A percentile compares a stretch with the other conserved stretches of the same genome.
phyloP scores from a whole-genome alignment of 2,888 invertebrate genomes.

The Eulithis prunata region DNA sequence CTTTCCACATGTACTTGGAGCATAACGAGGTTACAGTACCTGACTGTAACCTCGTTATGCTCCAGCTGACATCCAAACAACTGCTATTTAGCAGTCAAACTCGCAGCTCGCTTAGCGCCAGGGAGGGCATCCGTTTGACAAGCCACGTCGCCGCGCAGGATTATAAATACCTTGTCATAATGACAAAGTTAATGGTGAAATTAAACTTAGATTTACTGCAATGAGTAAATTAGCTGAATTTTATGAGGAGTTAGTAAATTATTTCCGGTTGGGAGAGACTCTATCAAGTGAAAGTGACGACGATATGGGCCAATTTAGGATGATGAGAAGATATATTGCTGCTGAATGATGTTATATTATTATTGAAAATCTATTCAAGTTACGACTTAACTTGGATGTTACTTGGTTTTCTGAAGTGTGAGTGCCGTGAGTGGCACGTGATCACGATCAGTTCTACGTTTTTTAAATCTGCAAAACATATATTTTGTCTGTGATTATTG shows the following conservation, averaged over 20 bases:
- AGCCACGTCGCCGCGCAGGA: conserved; percentile 48
- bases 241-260: conserved; percentile 34
- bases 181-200: conserved; percentile 51
- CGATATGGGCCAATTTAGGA: conserved; percentile 8
- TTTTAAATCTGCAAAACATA: too few species aligned
- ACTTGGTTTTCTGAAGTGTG: too few species aligned
- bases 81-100: neutral
- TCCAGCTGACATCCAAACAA: neutral
- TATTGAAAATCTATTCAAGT: neutral
- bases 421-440: too few species aligned
- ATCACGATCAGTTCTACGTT: too few species aligned
- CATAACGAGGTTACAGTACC: too few species aligned
- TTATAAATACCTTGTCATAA: conserved; percentile 42
- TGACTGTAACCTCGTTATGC: too few species aligned
- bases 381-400: too few species aligned
- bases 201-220: conserved; percentile 42
- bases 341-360: neutral
- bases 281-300: conserved; percentile 15
- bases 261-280: conserved; percentile 24
- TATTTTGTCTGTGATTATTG: too few species aligned
- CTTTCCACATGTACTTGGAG: neutral
- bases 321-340: neutral
- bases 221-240: conserved; percentile 40
- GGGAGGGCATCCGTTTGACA: conserved; percentile 48
- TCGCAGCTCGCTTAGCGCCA: conserved; percentile 27